These are phyloP conservation scores for Erithacus rubecula DNA, from an alignment of 2,797 vertebrate species.

Conservation along the genomic window DNA sequence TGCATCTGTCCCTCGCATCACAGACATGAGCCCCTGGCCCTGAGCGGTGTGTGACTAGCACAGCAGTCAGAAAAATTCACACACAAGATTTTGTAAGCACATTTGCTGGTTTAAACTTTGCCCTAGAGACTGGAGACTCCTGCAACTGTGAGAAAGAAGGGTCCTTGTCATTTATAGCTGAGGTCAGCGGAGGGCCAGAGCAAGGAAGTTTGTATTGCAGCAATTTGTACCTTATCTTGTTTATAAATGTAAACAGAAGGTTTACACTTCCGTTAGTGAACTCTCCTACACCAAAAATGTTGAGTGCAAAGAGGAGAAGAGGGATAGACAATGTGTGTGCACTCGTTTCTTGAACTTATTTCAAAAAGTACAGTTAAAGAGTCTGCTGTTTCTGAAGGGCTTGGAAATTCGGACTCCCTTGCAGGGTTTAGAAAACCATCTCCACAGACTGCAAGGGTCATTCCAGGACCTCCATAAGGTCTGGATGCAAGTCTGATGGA, in stretches of 20 bases:
- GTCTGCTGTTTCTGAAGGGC: not conserved
- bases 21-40: not conserved
- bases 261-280: slow-evolving; percentile 31
- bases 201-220: slow-evolving; percentile 66
- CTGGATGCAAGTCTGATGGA: not conserved
- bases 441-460: not conserved
- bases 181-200: slow-evolving; percentile 61
- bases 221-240: slow-evolving; percentile 68
- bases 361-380: not conserved
- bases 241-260: slow-evolving; percentile 66
- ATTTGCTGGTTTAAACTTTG: slow-evolving; percentile 30
- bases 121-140: slow-evolving; percentile 17
- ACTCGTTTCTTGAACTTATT: not conserved
- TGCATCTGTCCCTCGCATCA: not conserved
- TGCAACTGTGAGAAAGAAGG: slow-evolving; percentile 24
- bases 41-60: fast-evolving
- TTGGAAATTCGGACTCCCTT: not conserved
- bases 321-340: not conserved
- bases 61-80: not conserved
- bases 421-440: not conserved
- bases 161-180: slow-evolving; percentile 32
- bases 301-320: not conserved
- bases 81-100: slow-evolving; percentile 3
- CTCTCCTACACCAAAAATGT: slow-evolving; percentile 1
- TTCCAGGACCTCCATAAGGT: slow-evolving; percentile 12